Evolutionary conservation across 1,140 invertebrate species (phyloP), one percentile per base, ranked within the genome.

Genomic region (Delia radicum): DNA sequence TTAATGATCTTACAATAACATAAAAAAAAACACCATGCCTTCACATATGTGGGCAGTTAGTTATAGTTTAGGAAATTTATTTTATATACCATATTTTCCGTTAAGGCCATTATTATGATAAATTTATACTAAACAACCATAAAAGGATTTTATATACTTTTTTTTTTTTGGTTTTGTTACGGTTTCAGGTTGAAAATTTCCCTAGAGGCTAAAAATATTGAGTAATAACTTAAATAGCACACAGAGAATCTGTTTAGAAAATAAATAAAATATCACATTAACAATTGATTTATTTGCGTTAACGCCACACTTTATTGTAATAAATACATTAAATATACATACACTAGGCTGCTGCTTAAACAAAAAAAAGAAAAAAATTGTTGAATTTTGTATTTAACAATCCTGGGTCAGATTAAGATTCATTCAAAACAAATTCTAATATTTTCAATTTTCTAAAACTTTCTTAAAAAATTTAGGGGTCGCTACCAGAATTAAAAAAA

Each of bases 271-370:
- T n/a, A n/a, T n/a, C n/a, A n/a, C n/a, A n/a, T 55, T 55, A 55
- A 55, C 65, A 69, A 69, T 69, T 69, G 65, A 69, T 69, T 69
- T 69, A 69, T 69, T 69, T 33, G 65, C 65, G 65, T 69, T 69
- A 69, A 69, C 65, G 65, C 65, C 65, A 69, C 65, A 69, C 65
- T 69, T 21, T 69, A n/a, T n/a, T 55, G 10, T 37, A 69, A 26
- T 37, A 33, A 6, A 69, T 33, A 21, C 18, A 69, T 21, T 33
- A 69, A 28, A 63, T 12, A 13, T 13, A 26, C 24, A 28, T 10
- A 63, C 61, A 13, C 0, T 3, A n/a, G n/a, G n/a, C n/a, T n/a
- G n/a, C n/a, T n/a, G n/a, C n/a, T n/a, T n/a, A n/a, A n/a, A n/a
- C n/a, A n/a, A n/a, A n/a, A n/a, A n/a, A n/a, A n/a, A n/a, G n/a